Conservation (phyloP, 2,113 vertebrate genomes). For the Mixornis gularis region DNA sequence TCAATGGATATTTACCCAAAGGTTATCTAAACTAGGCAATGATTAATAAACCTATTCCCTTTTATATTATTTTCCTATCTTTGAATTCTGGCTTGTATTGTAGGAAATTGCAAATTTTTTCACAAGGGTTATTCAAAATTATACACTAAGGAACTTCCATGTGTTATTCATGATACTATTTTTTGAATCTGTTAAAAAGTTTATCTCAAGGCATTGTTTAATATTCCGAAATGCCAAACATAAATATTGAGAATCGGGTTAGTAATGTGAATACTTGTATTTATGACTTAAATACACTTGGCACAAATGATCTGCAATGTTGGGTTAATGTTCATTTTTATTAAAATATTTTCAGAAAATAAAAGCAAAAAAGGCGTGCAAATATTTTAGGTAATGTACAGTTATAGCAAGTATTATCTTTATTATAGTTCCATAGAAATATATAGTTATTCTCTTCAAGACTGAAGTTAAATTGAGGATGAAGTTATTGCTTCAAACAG, state of each 20-base stretch:
- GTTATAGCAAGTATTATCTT: not conserved
- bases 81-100: not conserved
- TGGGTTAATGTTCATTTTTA: not conserved
- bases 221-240: not conserved
- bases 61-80: not conserved
- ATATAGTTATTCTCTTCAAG: not conserved
- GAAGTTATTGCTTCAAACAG: not conserved
- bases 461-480: not conserved
- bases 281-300: not conserved
- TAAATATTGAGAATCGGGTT: not conserved
- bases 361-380: not conserved
- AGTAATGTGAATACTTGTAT: not conserved
- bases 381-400: not conserved
- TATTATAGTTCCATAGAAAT: not conserved
- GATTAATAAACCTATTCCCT: not conserved
- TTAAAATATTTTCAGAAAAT: not conserved
- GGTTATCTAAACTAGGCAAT: not conserved
- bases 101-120: not conserved
- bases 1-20: not conserved
- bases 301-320: not conserved
- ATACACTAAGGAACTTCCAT: not conserved
- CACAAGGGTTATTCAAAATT: not conserved
- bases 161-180: not conserved
- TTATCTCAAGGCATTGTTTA: not conserved
- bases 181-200: not conserved